phyloP scores from a whole-genome alignment of 2,888 invertebrate species.

The Brachypterus glaber region DNA sequence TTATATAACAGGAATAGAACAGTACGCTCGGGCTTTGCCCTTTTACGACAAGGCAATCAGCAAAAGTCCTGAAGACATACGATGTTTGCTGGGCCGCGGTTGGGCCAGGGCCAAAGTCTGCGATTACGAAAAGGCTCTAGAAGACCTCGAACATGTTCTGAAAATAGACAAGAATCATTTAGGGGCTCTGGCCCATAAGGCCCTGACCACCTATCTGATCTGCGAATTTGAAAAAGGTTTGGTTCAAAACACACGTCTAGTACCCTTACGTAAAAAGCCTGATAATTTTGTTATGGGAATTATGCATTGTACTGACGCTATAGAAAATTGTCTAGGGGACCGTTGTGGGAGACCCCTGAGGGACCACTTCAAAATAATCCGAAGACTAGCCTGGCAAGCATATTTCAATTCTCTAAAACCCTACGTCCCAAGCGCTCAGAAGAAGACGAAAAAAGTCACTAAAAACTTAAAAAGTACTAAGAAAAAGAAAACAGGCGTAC shows the following conservation, averaged over 20 bases:
- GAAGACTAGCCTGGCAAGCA: slow-evolving; percentile 36
- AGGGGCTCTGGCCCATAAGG: slow-evolving; percentile 32
- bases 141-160: slow-evolving; percentile 44
- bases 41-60: slow-evolving; percentile 33
- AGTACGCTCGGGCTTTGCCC: background rate
- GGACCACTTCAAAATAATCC: slow-evolving; percentile 38
- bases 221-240: slow-evolving; percentile 39
- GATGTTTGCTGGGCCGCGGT: slow-evolving; percentile 47
- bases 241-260: slow-evolving; percentile 30
- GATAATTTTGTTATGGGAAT: slow-evolving; percentile 33
- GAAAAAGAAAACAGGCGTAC: background rate
- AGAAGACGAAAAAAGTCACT: slow-evolving; percentile 25
- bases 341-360: slow-evolving; percentile 36
- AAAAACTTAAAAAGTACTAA: too few species aligned
- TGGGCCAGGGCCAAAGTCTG: slow-evolving; percentile 46
- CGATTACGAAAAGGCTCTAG: slow-evolving; percentile 45
- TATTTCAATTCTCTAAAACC: slow-evolving; percentile 30
- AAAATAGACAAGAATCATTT: slow-evolving; percentile 31
- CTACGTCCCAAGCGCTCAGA: slow-evolving; percentile 26
- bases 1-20: background rate
- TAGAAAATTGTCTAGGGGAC: slow-evolving; percentile 37
- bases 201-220: slow-evolving; percentile 33
- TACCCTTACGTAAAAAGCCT: slow-evolving; percentile 34
- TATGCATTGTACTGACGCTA: slow-evolving; percentile 33
- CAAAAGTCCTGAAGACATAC: slow-evolving; percentile 40